phyloP scores from a whole-genome alignment of 2,888 invertebrate species.

The Priocnemis perturbator region DNA sequence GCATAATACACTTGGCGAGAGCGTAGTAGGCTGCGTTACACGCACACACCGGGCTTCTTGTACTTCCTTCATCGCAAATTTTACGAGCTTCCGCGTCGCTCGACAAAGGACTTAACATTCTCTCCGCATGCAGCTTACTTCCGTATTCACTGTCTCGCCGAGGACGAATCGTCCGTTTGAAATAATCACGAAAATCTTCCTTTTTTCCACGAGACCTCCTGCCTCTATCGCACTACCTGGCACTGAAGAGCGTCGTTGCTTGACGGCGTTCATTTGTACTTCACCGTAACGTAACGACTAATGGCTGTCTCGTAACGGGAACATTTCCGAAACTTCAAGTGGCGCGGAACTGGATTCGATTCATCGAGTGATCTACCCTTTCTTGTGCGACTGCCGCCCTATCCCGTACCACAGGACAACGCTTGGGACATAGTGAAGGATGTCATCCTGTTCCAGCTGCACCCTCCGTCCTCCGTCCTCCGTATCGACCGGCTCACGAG shows the following conservation, averaged over 20 bases:
- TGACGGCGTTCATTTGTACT: no score
- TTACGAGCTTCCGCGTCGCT: background rate
- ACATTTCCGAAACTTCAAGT: no score
- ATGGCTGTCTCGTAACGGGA: no score
- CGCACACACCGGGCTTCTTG: background rate
- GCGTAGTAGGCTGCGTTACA: background rate
- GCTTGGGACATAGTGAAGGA: constrained; percentile 27
- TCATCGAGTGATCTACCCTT: background rate
- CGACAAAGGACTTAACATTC: background rate
- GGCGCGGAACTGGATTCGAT: no score
- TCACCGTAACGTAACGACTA: no score
- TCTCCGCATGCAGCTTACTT: background rate
- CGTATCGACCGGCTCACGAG: constrained; percentile 45
- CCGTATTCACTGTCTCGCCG: background rate
- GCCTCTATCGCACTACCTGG: no score
- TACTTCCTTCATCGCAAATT: constrained; percentile 1
- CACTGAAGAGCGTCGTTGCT: no score
- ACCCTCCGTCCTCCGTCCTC: constrained; percentile 23
- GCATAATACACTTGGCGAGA: background rate
- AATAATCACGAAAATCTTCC: constrained; percentile 13
- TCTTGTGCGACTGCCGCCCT: background rate
- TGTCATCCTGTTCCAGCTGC: constrained; percentile 19
- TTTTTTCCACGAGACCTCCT: background rate
- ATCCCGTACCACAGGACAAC: constrained; percentile 16
- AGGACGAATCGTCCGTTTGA: constrained; percentile 7